Evolutionary conservation across 92 coral and sea anemone species (phyloP).

Genomic region (Isaurus tuberculatus): DNA sequence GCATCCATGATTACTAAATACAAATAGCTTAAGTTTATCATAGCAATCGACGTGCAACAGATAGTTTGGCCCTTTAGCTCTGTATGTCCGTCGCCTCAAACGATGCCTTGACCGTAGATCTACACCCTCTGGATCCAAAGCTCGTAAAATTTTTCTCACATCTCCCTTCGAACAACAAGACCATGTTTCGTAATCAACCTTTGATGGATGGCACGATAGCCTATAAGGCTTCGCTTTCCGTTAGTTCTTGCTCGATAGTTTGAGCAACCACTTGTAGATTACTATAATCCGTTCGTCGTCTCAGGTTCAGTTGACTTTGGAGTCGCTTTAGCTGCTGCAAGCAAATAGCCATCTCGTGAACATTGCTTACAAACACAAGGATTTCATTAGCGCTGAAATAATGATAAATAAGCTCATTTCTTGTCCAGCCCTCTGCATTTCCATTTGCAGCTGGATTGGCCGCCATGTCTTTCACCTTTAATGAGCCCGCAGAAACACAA

Average conservation of each 20-base stretch:
- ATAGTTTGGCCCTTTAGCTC: conserved; percentile 39
- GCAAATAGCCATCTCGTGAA: conserved; percentile 2
- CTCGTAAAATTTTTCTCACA: conserved; percentile 27
- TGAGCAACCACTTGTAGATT: conserved; percentile 10
- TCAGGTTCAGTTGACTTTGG: conserved; percentile 11
- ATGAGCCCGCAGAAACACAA: not conserved
- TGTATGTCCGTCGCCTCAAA: conserved; percentile 23
- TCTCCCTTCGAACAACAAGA: conserved; percentile 38
- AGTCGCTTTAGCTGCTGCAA: conserved; percentile 15
- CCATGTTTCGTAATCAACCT: conserved; percentile 11
- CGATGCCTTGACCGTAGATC: conserved; percentile 29
- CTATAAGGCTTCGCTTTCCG: conserved; percentile 41
- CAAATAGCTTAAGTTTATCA: conserved; percentile 64
- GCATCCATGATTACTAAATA: not conserved
- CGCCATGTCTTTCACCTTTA: not conserved
- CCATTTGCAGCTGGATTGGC: not conserved
- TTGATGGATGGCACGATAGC: conserved; percentile 58
- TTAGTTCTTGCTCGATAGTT: conserved; percentile 38
- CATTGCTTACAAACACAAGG: not conserved
- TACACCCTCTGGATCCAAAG: conserved; percentile 34
- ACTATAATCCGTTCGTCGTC: not conserved
- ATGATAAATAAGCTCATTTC: not conserved
- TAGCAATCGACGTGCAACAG: conserved; percentile 67
- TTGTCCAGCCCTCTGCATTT: not conserved
- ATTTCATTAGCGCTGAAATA: not conserved